Evolutionary conservation across 2,888 invertebrate species (phyloP), one percentile per base, ranked within the genome.

Genomic region (Cerastis leucographa): DNA sequence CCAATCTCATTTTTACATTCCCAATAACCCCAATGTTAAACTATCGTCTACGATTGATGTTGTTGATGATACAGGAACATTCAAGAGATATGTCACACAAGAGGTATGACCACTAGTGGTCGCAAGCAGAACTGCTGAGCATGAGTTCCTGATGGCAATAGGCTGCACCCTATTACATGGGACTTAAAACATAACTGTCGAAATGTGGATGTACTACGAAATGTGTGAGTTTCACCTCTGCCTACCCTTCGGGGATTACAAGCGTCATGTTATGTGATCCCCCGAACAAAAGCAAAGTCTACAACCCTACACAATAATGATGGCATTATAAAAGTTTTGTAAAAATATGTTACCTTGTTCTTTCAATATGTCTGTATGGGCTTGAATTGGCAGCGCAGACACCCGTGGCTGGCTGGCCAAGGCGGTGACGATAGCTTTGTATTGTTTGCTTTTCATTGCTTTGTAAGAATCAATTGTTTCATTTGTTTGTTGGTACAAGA

Each of bases 281-380:
- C 17, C 11, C 3, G 0, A 25, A 17, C 49, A 29, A 11, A 19
- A 35, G 5, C 2, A 0, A 14, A 49, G 14, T 44, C n/a, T n/a
- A 49, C 44, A 79, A 51, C 62, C 59, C 40, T 29, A 44, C 54
- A 71, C 14, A 69, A 73, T 65, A 62, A 74, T 76, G 49, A 77
- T 51, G 35, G 49, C 62, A 70, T 71, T 71, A 61, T 61, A 81
- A 67, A 75, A 77, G 70, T 73, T 68, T 51, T 1, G 17, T 17
- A 73, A 88, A 89, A 90, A 86, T 87, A 80, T 76, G 69, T 40
- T 71, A 81, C 51, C 73, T 70, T 86, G 83, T 85, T 81, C 87
- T 83, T 89, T 86, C 90, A 89, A 90, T 91, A 92, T 86, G 87
- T 89, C 83, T 81, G 84, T 87, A 91, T 90, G 89, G 90, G 90